phyloP scores from a whole-genome alignment of 64 coral and sea anemone genomes.

The Pocillopora verrucosa region DNA sequence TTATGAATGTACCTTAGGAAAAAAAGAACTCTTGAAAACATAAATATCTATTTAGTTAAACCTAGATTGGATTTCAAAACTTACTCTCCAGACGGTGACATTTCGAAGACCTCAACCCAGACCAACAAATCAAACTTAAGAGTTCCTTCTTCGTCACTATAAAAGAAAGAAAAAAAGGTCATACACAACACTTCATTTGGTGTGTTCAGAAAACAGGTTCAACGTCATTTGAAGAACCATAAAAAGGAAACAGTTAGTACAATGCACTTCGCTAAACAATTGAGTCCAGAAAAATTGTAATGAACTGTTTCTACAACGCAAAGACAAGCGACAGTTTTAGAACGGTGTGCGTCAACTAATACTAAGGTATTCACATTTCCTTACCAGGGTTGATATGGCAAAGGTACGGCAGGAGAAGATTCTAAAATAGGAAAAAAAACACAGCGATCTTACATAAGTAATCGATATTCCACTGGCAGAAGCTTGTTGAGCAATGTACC shows the following conservation, averaged over 20 bases:
- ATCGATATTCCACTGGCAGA: not conserved
- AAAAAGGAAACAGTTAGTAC: too few relatives aligned
- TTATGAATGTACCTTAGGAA: not conserved
- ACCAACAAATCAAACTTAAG: constrained; percentile 84
- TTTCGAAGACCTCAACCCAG: constrained; percentile 86
- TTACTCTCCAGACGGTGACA: constrained; percentile 96
- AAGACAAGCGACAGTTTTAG: too few relatives aligned
- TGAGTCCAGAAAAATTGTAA: too few relatives aligned
- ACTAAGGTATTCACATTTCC: not conserved
- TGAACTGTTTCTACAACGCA: too few relatives aligned
- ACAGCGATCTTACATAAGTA: not conserved
- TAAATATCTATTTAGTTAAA: too few relatives aligned
- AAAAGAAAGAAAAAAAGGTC: not conserved
- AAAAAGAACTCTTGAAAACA: too few relatives aligned
- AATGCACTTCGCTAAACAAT: too few relatives aligned
- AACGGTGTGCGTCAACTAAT: too few relatives aligned
- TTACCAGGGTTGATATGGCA: constrained; percentile 25
- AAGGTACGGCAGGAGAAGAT: not conserved
- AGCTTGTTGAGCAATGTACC: not conserved
- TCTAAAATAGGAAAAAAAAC: not conserved
- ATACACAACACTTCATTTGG: not conserved
- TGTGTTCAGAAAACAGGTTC: too few relatives aligned
- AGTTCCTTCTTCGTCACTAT: constrained; percentile 56
- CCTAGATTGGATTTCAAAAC: not conserved
- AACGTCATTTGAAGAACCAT: too few relatives aligned